Evolutionary conservation across 92 coral and sea anemone genomes (phyloP).

Genomic region (Phenganax subtilis): DNA sequence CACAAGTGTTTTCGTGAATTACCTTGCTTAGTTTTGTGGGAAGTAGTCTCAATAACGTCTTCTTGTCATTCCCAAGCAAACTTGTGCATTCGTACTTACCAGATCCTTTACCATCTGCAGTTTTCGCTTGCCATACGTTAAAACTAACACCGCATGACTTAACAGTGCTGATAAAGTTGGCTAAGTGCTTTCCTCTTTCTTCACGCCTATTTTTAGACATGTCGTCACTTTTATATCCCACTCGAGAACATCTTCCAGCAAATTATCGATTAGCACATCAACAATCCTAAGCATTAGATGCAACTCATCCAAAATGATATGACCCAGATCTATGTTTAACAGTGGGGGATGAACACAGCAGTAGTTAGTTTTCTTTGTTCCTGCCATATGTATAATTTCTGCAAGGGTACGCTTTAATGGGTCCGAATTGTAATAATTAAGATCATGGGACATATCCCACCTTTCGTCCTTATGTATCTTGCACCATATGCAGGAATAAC

Average conservation of each 20-base stretch:
- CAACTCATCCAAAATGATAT: not conserved
- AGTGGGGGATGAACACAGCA: not conserved
- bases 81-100: slow-evolving; percentile 11
- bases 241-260: slow-evolving; percentile 5
- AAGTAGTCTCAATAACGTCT: not conserved
- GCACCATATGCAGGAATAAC: slow-evolving; percentile 51
- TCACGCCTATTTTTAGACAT: not conserved
- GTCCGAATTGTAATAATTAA: slow-evolving; percentile 46
- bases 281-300: not conserved
- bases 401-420: slow-evolving; percentile 26
- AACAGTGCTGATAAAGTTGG: not conserved
- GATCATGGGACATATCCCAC: slow-evolving; percentile 41
- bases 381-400: slow-evolving; percentile 13
- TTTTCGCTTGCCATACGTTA: not conserved
- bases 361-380: slow-evolving; percentile 6
- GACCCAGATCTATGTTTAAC: not conserved
- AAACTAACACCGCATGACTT: not conserved
- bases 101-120: not conserved
- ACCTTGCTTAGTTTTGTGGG: not conserved
- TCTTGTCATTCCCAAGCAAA: slow-evolving; percentile 18
- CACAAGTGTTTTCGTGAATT: not conserved
- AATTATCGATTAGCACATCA: slow-evolving; percentile 4
- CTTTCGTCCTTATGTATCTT: slow-evolving; percentile 49
- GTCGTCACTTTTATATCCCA: not conserved
- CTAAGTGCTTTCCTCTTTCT: not conserved